These are phyloP conservation scores for Neuroterus valhalla DNA, from an alignment of 1,140 invertebrate genomes.

Conservation along the genomic window DNA sequence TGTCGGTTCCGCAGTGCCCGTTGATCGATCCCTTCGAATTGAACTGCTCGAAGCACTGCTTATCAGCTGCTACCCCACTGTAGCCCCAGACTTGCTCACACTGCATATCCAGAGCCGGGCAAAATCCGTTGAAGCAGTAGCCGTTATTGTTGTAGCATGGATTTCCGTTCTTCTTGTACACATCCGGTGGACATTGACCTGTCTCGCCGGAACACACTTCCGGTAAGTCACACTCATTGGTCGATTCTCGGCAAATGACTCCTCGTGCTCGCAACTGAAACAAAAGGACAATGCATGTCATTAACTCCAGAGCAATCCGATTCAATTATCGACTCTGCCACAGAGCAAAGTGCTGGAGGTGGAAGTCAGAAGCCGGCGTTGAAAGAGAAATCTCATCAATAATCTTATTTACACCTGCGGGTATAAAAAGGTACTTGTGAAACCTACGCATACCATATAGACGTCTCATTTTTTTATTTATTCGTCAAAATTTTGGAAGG, in stretches of 20 bases:
- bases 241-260: slow-evolving; percentile 86
- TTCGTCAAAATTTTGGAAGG: no score
- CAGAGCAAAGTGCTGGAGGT: background rate
- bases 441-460: no score
- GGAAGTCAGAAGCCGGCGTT: background rate
- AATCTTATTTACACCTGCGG: no score
- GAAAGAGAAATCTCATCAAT: no score
- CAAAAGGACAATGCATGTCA: slow-evolving; percentile 39
- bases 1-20: slow-evolving; percentile 93
- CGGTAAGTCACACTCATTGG: slow-evolving; percentile 95
- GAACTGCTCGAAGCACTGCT: slow-evolving; percentile 93
- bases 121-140: slow-evolving; percentile 93
- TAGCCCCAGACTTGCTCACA: slow-evolving; percentile 95
- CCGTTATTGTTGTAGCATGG: slow-evolving; percentile 83
- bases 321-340: slow-evolving; percentile 21
- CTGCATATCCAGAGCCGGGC: slow-evolving; percentile 90
- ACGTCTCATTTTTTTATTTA: no score
- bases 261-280: slow-evolving; percentile 84
- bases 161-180: slow-evolving; percentile 93
- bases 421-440: no score
- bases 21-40: slow-evolving; percentile 95
- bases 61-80: slow-evolving; percentile 84
- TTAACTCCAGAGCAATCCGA: background rate
- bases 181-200: slow-evolving; percentile 91
- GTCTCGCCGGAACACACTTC: slow-evolving; percentile 91